Conservation (phyloP, 2,888 invertebrate genomes). For the Dione vanillae region DNA sequence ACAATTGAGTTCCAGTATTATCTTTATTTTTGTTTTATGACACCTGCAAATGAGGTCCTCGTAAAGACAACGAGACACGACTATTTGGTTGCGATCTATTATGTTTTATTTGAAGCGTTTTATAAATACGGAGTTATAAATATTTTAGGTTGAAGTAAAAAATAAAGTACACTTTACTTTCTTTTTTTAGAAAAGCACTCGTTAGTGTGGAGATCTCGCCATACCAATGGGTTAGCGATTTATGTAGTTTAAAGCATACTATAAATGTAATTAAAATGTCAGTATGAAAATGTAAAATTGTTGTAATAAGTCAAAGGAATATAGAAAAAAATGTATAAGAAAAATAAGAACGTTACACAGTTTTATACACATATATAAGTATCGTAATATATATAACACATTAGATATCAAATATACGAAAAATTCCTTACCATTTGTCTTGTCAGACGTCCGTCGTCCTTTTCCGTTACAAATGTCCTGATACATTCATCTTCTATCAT, state of each 20-base stretch:
- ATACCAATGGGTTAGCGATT: too few species aligned
- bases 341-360: too few species aligned
- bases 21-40: slow-evolving; percentile 72
- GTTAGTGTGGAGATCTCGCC: too few species aligned
- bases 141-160: too few species aligned
- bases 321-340: too few species aligned
- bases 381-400: not conserved
- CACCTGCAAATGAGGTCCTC: slow-evolving; percentile 63
- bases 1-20: slow-evolving; percentile 62
- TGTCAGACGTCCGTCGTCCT: not conserved
- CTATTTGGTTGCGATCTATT: not conserved
- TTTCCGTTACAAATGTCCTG: slow-evolving; percentile 1
- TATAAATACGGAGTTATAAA: not conserved
- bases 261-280: too few species aligned
- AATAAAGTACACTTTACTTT: too few species aligned
- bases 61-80: slow-evolving; percentile 34
- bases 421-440: slow-evolving; percentile 6
- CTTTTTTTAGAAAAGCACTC: too few species aligned
- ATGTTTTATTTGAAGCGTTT: slow-evolving; percentile 1
- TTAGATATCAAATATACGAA: not conserved
- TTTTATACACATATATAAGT: too few species aligned
- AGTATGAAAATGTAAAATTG: too few species aligned
- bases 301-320: too few species aligned
- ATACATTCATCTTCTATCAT: not conserved
- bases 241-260: too few species aligned